phyloP scores from a whole-genome alignment of 2,888 invertebrate genomes.

The Adelognathus sp. region DNA sequence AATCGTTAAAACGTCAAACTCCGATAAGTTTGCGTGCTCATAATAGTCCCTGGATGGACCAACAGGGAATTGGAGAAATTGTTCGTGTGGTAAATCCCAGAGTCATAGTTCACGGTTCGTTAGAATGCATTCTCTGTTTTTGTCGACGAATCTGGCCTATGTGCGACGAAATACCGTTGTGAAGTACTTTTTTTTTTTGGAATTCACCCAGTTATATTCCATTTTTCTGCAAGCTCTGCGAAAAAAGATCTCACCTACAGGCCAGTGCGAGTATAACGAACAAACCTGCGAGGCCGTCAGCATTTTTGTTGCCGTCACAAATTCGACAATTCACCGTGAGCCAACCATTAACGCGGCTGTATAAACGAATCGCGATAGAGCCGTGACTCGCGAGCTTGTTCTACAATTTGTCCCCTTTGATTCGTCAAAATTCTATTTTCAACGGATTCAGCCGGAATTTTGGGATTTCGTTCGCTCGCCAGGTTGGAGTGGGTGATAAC shows the following conservation, averaged over 20 bases:
- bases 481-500: background rate
- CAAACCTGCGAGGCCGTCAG: constrained; percentile 55
- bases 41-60: constrained; percentile 58
- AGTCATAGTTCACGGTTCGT: constrained; percentile 41
- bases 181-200: constrained; percentile 15
- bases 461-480: constrained; percentile 34
- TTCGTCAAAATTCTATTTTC: constrained; percentile 63
- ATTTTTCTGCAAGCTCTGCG: constrained; percentile 6
- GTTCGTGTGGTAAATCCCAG: background rate
- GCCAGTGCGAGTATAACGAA: constrained; percentile 38
- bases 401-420: constrained; percentile 64
- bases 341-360: constrained; percentile 35
- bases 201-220: constrained; percentile 38
- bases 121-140: constrained; percentile 15
- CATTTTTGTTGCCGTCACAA: constrained; percentile 56
- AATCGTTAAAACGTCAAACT: constrained; percentile 71
- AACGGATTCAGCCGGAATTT: constrained; percentile 27
- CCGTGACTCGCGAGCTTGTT: constrained; percentile 53
- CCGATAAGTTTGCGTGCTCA: constrained; percentile 64
- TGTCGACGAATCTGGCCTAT: background rate
- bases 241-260: constrained; percentile 3
- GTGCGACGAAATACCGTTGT: constrained; percentile 2
- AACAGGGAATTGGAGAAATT: constrained; percentile 67
- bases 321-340: constrained; percentile 9
- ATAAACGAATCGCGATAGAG: constrained; percentile 31